A percentile compares a stretch with the other conserved stretches of the same genome.
These are phyloP conservation scores for Petrosia ficiformis DNA, from an alignment of 37 sponge, comb jelly and placozoan species.

Conservation along the genomic window DNA sequence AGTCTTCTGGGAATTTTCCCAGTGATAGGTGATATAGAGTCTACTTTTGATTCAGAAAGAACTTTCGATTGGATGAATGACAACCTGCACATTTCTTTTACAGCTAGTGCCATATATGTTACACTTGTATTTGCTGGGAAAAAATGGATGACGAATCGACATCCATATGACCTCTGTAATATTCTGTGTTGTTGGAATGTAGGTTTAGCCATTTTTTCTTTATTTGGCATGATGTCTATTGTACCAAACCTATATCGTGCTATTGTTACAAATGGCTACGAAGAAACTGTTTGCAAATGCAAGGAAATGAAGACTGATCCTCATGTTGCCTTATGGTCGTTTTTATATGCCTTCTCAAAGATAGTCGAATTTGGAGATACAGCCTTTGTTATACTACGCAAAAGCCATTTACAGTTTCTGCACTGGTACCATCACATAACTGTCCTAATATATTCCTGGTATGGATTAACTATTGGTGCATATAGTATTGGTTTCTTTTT, in stretches of 20 bases:
- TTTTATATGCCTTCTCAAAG: constrained; percentile 60
- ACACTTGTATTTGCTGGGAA: constrained; percentile 24
- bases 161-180: constrained; percentile 5
- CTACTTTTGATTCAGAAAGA: background rate
- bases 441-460: constrained; percentile 78
- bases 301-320: background rate
- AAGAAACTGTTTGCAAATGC: background rate
- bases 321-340: constrained; percentile 25
- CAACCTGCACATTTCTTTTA: constrained; percentile 1
- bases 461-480: background rate
- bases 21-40: background rate
- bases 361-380: constrained; percentile 75
- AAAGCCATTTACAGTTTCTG: constrained; percentile 67
- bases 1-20: background rate
- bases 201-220: constrained; percentile 49
- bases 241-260: background rate
- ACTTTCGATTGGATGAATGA: background rate
- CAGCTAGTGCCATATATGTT: constrained; percentile 33
- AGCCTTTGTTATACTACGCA: constrained; percentile 65
- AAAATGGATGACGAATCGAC: constrained; percentile 40
- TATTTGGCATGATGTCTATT: constrained; percentile 9
- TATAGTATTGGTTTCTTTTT: constrained; percentile 38
- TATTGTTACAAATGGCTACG: too few relatives aligned
- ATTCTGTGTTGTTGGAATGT: constrained; percentile 53
- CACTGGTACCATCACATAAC: constrained; percentile 92